Evolutionary conservation across 2,888 invertebrate species (phyloP), one percentile per base, ranked within the genome.

Genomic region (Sinopyrophorus schimmeli): DNA sequence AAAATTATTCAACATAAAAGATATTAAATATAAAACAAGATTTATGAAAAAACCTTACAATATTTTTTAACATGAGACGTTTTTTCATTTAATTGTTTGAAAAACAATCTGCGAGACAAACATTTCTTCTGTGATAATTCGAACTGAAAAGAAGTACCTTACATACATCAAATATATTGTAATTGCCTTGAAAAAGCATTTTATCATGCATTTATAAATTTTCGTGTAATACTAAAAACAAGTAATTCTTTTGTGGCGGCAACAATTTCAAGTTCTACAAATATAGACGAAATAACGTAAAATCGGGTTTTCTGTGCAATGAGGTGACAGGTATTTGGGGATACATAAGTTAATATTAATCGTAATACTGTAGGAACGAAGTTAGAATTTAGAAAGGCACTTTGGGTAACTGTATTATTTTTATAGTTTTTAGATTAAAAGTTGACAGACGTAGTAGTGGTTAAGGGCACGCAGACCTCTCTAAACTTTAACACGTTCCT

Each of bases 291-390:
- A 49, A 18, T 39, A 39, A 44, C 44, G 44, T 50, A 80, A 78
- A 80, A 82, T 86, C 86, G 86, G 86, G 86, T 86, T 85, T 81
- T 80, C 84, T 86, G 86, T 87, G 86, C 86, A 87, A 86, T 87
- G 84, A 80, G 83, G 83, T 84, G 83, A 82, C 80, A 80, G 84
- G 80, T 76, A 76, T 76, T 77, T 78, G 73, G 68, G 67, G 60
- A 55, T 54, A 55, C 53, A 44, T 58, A 57, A 59, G 56, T 53
- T 53, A 44, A 50, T 43, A 32, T 50, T n/a, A n/a, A 42, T 55
- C 41, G 23, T 54, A 60, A 55, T 54, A 58, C 55, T 49, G 57
- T 47, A 52, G 69, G 69, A 65, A 62, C 68, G 65, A 60, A 54
- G 68, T 68, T 68, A 69, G 68, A 71, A 67, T 68, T 65, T 65